Conservation (phyloP, 1,140 invertebrate genomes). For the Oryctes rhinoceros region DNA sequence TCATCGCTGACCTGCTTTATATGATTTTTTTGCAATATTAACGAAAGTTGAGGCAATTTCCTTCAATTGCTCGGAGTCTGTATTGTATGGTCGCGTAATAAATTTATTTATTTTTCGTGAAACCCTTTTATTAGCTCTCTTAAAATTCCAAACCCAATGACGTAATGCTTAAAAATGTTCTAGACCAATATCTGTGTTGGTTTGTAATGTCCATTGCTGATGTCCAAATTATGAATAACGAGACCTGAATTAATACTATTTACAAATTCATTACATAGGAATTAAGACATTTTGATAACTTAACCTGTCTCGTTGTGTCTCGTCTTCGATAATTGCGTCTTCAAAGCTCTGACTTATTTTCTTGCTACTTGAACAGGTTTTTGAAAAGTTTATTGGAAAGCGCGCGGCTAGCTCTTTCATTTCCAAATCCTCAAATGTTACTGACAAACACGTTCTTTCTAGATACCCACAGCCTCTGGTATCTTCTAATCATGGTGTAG, state of each 20-base stretch:
- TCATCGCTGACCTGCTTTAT: neutral
- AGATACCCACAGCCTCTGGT: too few species aligned
- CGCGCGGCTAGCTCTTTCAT: too few species aligned
- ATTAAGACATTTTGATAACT: neutral
- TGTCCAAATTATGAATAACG: neutral
- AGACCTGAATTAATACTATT: neutral
- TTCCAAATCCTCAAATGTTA: too few species aligned
- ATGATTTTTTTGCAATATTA: neutral
- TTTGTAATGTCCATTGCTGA: neutral
- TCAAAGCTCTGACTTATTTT: neutral
- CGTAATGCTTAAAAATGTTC: neutral
- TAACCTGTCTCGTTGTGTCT: neutral
- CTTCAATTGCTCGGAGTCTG: neutral
- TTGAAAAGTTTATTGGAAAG: neutral
- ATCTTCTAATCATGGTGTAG: too few species aligned
- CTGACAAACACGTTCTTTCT: too few species aligned
- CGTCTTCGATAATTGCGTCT: neutral
- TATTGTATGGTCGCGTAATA: neutral
- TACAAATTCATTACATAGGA: neutral
- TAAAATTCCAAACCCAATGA: neutral
- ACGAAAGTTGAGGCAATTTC: neutral
- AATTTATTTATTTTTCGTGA: neutral
- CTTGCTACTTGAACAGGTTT: too few species aligned
- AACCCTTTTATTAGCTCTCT: neutral
- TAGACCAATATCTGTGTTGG: constrained; percentile 1